A percentile compares a stretch with the other conserved stretches of the same genome.
These are phyloP conservation scores for Dipodomys stephensi DNA, from an alignment of 2,113 vertebrate genomes.

Conservation along the genomic window DNA sequence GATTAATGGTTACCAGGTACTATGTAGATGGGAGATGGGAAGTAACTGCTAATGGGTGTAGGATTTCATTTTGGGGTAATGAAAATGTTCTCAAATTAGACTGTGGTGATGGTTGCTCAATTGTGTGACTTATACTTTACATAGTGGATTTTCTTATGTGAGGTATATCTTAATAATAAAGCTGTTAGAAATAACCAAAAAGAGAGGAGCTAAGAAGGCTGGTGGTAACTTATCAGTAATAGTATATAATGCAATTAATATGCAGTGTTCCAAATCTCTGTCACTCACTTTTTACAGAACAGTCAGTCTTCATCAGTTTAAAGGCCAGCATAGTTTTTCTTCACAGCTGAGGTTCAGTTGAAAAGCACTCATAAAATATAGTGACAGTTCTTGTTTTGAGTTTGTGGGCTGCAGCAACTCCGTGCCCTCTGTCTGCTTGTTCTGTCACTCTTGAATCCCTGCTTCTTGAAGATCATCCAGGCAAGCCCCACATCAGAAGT, in stretches of 20 bases:
- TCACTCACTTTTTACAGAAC: background rate
- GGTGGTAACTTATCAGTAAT: background rate
- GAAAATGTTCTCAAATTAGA: slow-evolving; percentile 58
- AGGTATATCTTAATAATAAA: slow-evolving; percentile 38
- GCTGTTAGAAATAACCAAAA: background rate
- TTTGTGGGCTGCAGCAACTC: background rate
- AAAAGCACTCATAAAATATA: slow-evolving; percentile 24
- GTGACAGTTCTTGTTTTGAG: background rate
- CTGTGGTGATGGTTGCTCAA: background rate
- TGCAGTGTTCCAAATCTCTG: background rate
- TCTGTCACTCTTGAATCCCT: background rate
- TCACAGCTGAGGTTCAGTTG: background rate
- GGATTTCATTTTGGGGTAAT: slow-evolving; percentile 14
- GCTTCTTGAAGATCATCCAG: background rate
- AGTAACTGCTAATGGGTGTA: background rate
- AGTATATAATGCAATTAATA: slow-evolving; percentile 38
- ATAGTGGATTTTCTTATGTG: background rate
- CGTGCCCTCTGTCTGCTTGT: background rate
- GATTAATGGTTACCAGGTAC: slow-evolving; percentile 21
- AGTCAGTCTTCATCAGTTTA: background rate
- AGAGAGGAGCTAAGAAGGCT: background rate
- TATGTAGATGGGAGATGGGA: background rate
- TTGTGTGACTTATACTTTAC: slow-evolving; percentile 28
- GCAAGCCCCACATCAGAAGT: background rate
- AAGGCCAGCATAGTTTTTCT: background rate